phyloP scores from a whole-genome alignment of 1,140 invertebrate species.

The Leptinotarsa lineolata region DNA sequence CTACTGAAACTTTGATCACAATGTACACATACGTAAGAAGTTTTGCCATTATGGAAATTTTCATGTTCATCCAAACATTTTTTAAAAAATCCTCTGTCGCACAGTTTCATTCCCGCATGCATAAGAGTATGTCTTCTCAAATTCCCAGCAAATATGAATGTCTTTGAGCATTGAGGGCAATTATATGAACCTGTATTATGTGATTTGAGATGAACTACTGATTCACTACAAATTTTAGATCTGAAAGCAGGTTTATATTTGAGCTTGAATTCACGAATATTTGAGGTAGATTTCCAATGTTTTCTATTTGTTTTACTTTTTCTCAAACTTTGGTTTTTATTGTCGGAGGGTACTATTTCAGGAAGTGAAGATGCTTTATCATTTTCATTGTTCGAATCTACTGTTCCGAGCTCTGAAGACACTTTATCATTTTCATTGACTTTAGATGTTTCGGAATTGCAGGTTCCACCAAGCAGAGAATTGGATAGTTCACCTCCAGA shows the following conservation, averaged over 20 bases:
- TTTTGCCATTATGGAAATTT: conserved; percentile 50
- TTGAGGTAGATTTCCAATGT: background rate
- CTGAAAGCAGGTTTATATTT: conserved; percentile 7
- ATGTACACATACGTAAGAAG: conserved; percentile 46
- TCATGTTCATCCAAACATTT: conserved; percentile 2
- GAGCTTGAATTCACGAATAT: background rate
- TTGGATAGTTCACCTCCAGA: background rate
- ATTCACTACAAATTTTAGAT: conserved; percentile 1
- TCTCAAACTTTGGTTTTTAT: background rate
- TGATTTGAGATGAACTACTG: background rate
- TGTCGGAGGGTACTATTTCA: no score
- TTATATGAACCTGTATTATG: conserved; percentile 1
- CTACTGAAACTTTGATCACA: conserved; percentile 45
- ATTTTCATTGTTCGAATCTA: background rate
- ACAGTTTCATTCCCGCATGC: background rate
- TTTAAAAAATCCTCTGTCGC: background rate
- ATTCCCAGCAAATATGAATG: conserved; percentile 14
- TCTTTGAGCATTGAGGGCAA: conserved; percentile 12
- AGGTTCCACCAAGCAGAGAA: no score
- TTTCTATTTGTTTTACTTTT: background rate
- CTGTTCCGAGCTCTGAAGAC: background rate
- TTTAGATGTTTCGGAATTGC: no score
- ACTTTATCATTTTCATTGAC: background rate
- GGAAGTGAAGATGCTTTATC: background rate
- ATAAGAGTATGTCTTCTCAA: conserved; percentile 11